phyloP scores from a whole-genome alignment of 1,140 invertebrate genomes.

The Pentalonia nigronervosa region DNA sequence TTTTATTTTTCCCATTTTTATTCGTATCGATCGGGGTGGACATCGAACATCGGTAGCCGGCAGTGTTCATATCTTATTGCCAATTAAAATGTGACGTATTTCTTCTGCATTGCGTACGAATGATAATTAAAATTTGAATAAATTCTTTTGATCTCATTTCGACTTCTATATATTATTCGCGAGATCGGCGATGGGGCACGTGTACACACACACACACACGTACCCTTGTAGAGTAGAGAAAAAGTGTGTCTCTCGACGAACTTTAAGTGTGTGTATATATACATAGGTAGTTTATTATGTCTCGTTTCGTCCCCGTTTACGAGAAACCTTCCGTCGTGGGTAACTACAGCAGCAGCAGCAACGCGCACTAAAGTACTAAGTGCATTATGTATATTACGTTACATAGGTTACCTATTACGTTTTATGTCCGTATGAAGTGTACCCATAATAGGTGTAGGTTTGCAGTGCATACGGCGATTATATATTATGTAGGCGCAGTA shows the following conservation, averaged over 20 bases:
- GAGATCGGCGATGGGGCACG: neutral
- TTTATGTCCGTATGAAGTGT: neutral
- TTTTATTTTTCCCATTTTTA: neutral
- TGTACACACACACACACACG: neutral
- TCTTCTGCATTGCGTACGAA: neutral
- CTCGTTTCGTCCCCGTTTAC: neutral
- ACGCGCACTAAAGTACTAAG: neutral
- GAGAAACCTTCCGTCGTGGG: neutral
- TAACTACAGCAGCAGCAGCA: neutral
- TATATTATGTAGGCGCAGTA: neutral
- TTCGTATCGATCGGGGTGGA: neutral
- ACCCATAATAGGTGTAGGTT: neutral
- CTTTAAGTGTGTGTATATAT: neutral
- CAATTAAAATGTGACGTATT: neutral
- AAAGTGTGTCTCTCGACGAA: neutral
- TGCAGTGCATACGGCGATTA: neutral
- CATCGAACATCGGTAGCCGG: neutral
- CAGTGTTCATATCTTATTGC: neutral
- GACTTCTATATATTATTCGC: neutral
- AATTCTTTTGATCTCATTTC: constrained; percentile 2
- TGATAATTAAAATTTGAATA: neutral
- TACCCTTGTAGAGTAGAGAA: neutral
- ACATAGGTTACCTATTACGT: neutral
- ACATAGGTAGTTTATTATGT: neutral
- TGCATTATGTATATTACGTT: neutral